Base-by-base conservation (phyloP, 2,113 vertebrate species). In the Brachyistius frenatus region DNA sequence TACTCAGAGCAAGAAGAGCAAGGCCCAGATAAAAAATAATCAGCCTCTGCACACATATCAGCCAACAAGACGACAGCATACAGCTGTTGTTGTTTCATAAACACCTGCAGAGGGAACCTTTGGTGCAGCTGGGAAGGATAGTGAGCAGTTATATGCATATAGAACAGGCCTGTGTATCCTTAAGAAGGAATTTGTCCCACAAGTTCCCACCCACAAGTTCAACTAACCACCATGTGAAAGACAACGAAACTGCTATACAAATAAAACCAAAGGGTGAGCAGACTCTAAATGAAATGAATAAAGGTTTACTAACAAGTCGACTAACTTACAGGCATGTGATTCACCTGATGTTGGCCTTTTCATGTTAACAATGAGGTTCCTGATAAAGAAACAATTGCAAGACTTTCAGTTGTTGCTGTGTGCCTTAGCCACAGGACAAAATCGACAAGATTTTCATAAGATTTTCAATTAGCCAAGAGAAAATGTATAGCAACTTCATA, bases 1-100 rank as follows among this genome's bases (percentile, higher is more conserved):
- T 92, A 93, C 94, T 93, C 81, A 68, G 70, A 87, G 93, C 93
- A 92, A 94, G 94, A 94, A 92, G 84, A 94, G 87, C 94, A 93
- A 96, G 96, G 96, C 96, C 96, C 91, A 85, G 83, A 92, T 90
- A 85, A 87, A 87, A 66, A 83, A 47, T 36, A 61, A 52, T 39
- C 87, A 91, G 90, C 92, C 30, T 54, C 67, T 80, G 52, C 55
- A 61, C 65, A 80, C 44, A 30, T 60, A 56, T 52, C 60, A 80
- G 57, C 9, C 10, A 52, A 52, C n/a, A 33, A 66, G 23, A 85
- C 30, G 41, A 44, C 66, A 16, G 32, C 5, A 66, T 14, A 55
- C 30, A 41, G 73, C 56, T 75, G 41, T 35, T 46, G 15, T 30
- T 23, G n/a, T 35, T 72, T 64, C n/a, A 47, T 36, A 53, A 56